Conservation (phyloP, 2,113 vertebrate species). For the Mesitornis unicolor region DNA sequence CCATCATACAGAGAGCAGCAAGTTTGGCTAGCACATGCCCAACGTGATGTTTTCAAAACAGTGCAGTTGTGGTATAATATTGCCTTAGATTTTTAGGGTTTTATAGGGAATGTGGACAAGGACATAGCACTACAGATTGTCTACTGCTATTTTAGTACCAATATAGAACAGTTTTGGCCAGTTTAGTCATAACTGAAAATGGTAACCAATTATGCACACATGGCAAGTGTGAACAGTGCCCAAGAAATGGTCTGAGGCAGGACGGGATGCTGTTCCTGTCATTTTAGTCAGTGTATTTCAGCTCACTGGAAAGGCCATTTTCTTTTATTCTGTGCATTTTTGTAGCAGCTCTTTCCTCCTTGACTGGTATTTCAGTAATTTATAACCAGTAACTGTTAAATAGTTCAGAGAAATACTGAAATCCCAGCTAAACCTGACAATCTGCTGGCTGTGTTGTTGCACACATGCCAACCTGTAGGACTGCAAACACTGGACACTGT, state of each 20-base stretch:
- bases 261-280: neutral
- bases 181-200: neutral
- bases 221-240: neutral
- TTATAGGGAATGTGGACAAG: neutral
- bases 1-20: neutral
- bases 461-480: neutral
- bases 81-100: slow-evolving; percentile 1
- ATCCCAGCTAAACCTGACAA: neutral
- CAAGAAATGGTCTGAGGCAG: neutral
- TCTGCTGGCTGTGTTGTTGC: neutral
- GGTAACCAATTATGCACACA: neutral
- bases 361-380: neutral
- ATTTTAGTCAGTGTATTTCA: neutral
- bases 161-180: neutral
- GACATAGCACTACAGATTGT: neutral
- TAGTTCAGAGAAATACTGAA: neutral
- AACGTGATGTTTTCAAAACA: neutral
- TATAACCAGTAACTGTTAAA: neutral
- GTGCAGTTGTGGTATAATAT: neutral
- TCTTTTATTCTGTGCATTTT: neutral
- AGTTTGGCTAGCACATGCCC: neutral
- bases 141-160: neutral
- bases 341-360: neutral
- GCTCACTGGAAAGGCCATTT: neutral
- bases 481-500: neutral